These are phyloP conservation scores for Aphodius sticticus DNA, from an alignment of 2,888 invertebrate genomes.

Conservation along the genomic window DNA sequence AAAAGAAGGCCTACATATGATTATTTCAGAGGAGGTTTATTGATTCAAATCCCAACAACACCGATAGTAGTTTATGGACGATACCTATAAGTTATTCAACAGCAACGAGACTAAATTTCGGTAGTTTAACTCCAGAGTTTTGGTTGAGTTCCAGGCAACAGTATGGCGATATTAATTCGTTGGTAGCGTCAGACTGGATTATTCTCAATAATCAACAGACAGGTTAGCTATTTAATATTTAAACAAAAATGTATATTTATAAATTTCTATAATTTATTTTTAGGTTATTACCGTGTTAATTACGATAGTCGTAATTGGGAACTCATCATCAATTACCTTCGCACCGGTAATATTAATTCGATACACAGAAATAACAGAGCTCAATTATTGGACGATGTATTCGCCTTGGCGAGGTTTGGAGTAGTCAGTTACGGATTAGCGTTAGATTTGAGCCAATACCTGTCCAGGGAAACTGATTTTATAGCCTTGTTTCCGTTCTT, in stretches of 20 bases:
- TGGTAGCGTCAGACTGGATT: conserved; percentile 60
- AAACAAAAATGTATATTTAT: conserved; percentile 10
- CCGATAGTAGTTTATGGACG: conserved; percentile 48
- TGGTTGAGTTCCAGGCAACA: conserved; percentile 59
- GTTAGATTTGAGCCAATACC: conserved; percentile 67
- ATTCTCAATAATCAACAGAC: conserved; percentile 68
- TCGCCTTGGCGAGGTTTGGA: conserved; percentile 64
- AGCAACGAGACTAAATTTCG: conserved; percentile 55
- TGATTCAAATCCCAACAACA: conserved; percentile 30
- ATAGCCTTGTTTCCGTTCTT: conserved; percentile 30
- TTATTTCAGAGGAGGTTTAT: conserved; percentile 30
- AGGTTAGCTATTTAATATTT: conserved; percentile 56
- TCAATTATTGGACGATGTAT: conserved; percentile 64
- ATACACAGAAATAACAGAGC: conserved; percentile 67
- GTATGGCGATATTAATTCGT: not conserved
- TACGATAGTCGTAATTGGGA: conserved; percentile 57
- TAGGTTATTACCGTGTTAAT: conserved; percentile 57
- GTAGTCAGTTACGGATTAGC: conserved; percentile 64
- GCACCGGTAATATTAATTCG: conserved; percentile 52
- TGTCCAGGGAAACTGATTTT: conserved; percentile 64
- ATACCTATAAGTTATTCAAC: conserved; percentile 52
- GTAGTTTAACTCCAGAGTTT: conserved; percentile 59
- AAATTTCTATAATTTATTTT: not conserved
- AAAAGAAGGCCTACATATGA: not conserved
- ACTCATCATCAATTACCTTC: conserved; percentile 59